Conservation (phyloP, 2,113 vertebrate genomes). For the Oxyruncus cristatus region DNA sequence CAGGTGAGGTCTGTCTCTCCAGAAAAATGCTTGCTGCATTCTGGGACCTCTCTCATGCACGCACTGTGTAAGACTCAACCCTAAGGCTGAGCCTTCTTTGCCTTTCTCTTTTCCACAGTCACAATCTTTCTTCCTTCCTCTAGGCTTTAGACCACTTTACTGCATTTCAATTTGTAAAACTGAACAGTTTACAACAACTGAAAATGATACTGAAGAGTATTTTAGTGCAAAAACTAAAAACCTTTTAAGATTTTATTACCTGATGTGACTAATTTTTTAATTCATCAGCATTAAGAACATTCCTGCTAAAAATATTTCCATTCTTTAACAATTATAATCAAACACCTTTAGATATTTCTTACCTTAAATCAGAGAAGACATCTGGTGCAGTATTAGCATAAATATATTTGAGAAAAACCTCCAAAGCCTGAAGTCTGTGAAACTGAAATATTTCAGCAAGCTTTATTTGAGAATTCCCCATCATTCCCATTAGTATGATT, state of each 20-base stretch:
- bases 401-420: not conserved
- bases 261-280: not conserved
- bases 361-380: not conserved
- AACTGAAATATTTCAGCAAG: not conserved
- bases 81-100: not conserved
- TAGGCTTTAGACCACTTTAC: not conserved
- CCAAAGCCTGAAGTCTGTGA: not conserved
- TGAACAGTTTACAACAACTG: not conserved
- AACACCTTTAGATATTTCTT: not conserved
- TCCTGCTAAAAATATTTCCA: not conserved
- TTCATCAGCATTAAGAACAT: not conserved
- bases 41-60: not conserved
- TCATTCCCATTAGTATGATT: not conserved
- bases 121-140: not conserved
- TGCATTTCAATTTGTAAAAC: not conserved
- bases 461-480: not conserved
- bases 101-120: not conserved
- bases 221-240: not conserved
- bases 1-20: not conserved
- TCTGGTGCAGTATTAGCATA: not conserved
- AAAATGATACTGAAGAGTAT: not conserved
- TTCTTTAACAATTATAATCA: not conserved
- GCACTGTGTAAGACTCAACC: not conserved
- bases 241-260: not conserved
- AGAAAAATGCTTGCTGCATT: not conserved